Conservation (phyloP, 2,888 invertebrate genomes). For the Acleris sparsana region DNA sequence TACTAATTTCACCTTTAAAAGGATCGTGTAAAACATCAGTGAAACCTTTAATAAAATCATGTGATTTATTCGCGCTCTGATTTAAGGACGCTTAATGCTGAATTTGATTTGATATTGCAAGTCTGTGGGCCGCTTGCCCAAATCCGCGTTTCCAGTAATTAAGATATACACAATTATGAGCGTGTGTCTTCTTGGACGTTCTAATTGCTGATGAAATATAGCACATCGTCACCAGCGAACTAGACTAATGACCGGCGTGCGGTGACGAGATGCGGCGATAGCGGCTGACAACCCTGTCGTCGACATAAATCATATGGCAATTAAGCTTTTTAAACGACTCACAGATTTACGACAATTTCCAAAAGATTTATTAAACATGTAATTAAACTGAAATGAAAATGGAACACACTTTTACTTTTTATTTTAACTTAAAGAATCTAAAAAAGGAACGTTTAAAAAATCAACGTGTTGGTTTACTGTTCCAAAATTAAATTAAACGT, state of each 20-base stretch:
- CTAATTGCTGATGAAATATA: constrained; percentile 56
- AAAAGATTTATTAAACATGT: constrained; percentile 37
- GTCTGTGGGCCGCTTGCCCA: constrained; percentile 11
- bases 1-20: constrained; percentile 26
- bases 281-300: constrained; percentile 49
- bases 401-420: constrained; percentile 28
- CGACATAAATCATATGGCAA: constrained; percentile 59
- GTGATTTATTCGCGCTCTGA: constrained; percentile 13
- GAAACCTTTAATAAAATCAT: too few relatives aligned
- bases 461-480: background rate
- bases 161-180: constrained; percentile 37
- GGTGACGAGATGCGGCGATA: constrained; percentile 53
- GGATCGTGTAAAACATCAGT: background rate
- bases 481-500: constrained; percentile 8
- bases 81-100: background rate
- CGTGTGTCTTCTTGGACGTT: constrained; percentile 44
- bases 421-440: background rate
- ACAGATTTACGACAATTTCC: constrained; percentile 50
- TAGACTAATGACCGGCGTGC: constrained; percentile 42
- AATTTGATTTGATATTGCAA: background rate
- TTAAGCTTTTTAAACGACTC: constrained; percentile 54
- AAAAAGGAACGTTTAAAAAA: background rate
- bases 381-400: constrained; percentile 36
- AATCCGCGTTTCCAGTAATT: constrained; percentile 32
- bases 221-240: constrained; percentile 36